phyloP scores from a whole-genome alignment of 2,797 vertebrate genomes.

The Phataginus tetradactyla region DNA sequence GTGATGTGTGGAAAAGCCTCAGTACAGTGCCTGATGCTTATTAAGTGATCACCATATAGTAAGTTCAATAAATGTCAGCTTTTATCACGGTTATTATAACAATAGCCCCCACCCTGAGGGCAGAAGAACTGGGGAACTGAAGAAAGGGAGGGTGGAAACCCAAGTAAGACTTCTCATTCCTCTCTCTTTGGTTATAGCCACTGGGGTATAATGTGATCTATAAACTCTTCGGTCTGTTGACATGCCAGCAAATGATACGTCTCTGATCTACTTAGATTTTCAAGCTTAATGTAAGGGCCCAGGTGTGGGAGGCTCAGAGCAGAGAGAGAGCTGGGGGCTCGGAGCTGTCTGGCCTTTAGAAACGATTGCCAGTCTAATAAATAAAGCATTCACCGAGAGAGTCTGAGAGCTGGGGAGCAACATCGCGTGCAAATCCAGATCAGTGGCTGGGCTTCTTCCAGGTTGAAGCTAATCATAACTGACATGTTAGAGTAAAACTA shows the following conservation, averaged over 20 bases:
- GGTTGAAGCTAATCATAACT: slow-evolving; percentile 92
- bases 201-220: slow-evolving; percentile 91
- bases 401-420: slow-evolving; percentile 87
- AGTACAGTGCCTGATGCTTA: not conserved
- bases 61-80: slow-evolving; percentile 69
- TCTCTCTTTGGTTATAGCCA: slow-evolving; percentile 84
- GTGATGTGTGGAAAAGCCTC: not conserved
- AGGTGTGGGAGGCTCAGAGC: slow-evolving; percentile 87
- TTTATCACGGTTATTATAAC: slow-evolving; percentile 64
- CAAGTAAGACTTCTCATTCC: slow-evolving; percentile 76
- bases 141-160: slow-evolving; percentile 71
- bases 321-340: slow-evolving; percentile 87
- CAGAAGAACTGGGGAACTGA: slow-evolving; percentile 50
- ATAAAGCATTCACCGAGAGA: slow-evolving; percentile 90
- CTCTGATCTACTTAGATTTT: slow-evolving; percentile 90
- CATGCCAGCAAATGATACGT: slow-evolving; percentile 90
- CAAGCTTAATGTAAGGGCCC: slow-evolving; percentile 89
- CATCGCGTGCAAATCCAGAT: slow-evolving; percentile 95
- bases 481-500: slow-evolving; percentile 99
- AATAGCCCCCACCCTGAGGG: not conserved
- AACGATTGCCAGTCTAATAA: slow-evolving; percentile 91
- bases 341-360: slow-evolving; percentile 87
- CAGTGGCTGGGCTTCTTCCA: slow-evolving; percentile 89
- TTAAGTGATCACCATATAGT: slow-evolving; percentile 37
- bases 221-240: slow-evolving; percentile 94